Evolutionary conservation across 2,113 vertebrate species (phyloP).

Genomic region (Macrotis lagotis): DNA sequence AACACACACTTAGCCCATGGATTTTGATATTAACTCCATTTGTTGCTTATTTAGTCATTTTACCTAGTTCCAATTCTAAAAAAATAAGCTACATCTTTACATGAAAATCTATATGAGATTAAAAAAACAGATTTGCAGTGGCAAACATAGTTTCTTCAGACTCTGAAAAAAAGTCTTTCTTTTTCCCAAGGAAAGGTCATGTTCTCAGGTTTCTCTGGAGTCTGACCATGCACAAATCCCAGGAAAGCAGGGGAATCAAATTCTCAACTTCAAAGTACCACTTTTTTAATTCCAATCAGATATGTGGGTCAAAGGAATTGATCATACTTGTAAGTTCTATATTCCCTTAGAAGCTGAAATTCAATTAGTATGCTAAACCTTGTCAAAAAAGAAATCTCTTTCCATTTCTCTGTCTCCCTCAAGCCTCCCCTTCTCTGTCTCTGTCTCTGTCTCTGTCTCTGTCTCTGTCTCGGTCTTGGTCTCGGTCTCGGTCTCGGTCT

Average conservation of each 20-base stretch:
- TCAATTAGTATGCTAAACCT: neutral
- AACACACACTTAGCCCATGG: neutral
- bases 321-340: neutral
- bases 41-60: neutral
- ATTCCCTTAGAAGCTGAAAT: neutral
- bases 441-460: no score
- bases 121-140: conserved; percentile 13
- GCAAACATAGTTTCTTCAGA: neutral
- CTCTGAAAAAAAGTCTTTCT: conserved; percentile 22
- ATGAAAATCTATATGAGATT: conserved; percentile 15
- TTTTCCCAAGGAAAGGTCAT: neutral
- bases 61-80: neutral
- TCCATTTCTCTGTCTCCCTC: no score
- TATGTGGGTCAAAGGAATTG: neutral
- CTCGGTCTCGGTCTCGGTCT: no score
- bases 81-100: neutral
- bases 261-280: conserved; percentile 32
- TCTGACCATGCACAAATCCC: neutral
- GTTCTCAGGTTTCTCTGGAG: conserved; percentile 41
- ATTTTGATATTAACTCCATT: neutral
- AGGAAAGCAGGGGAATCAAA: conserved; percentile 1
- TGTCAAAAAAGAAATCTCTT: fast-evolving
- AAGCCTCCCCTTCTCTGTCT: no score
- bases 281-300: conserved; percentile 55
- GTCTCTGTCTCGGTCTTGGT: no score